A percentile compares a stretch with the other conserved stretches of the same genome.
Conservation (phyloP, 2,888 invertebrate species). For the Cyaniris semiargus region DNA sequence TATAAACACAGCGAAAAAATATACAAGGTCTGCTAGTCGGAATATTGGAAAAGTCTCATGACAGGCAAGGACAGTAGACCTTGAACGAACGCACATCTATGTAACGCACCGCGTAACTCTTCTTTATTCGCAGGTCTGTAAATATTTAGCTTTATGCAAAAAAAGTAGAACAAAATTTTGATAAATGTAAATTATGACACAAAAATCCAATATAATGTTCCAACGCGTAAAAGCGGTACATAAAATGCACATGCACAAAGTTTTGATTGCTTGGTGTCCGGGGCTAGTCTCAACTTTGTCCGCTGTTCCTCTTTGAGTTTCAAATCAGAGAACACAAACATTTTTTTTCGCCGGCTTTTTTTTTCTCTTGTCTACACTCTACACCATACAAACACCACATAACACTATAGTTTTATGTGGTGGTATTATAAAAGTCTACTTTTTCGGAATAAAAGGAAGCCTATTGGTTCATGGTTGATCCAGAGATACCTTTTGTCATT, state of each 20-base stretch:
- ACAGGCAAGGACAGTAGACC: too few species aligned
- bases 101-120: too few species aligned
- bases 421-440: too few species aligned
- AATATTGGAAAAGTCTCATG: too few species aligned
- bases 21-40: too few species aligned
- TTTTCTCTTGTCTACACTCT: neutral
- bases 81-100: too few species aligned
- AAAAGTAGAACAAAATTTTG: neutral
- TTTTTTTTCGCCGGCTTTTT: neutral
- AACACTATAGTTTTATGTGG: neutral
- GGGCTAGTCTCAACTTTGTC: neutral
- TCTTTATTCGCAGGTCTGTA: too few species aligned
- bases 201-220: neutral
- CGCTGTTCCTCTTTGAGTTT: neutral
- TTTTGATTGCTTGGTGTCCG: conserved; percentile 20
- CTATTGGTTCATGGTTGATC: too few species aligned
- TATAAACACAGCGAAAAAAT: neutral
- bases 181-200: neutral
- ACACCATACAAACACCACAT: neutral
- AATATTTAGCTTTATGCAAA: neutral
- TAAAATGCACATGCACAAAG: conserved; percentile 11
- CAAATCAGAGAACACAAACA: neutral
- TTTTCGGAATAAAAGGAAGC: too few species aligned
- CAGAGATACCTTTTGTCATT: too few species aligned
- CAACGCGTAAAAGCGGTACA: neutral